Percentiles rank a stretch among this genome's conserved stretches.
Conservation (phyloP, 2,113 vertebrate species). For the Trachemys scripta region DNA sequence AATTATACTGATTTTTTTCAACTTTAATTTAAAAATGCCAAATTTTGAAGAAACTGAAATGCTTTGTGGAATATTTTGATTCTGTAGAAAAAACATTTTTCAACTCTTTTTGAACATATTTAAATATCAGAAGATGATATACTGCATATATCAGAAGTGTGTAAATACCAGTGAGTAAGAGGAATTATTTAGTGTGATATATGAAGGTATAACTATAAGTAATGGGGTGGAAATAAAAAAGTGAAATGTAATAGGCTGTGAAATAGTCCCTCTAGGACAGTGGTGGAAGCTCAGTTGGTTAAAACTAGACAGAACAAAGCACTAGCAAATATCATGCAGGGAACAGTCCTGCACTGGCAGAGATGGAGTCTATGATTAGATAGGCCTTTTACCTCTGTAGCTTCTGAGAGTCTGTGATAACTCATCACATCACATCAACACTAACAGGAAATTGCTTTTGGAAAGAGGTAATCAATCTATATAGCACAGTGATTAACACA, state of each 20-base stretch:
- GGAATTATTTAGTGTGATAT: background rate
- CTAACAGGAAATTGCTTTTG: background rate
- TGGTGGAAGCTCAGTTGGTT: background rate
- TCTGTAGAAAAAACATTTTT: background rate
- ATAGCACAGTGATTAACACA: background rate
- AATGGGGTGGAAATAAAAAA: background rate
- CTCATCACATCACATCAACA: background rate
- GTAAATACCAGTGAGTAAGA: background rate
- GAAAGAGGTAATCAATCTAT: background rate
- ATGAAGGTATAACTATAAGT: background rate
- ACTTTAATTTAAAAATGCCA: background rate
- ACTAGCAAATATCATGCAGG: background rate
- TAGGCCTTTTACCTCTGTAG: background rate
- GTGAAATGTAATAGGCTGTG: background rate
- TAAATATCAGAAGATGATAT: background rate
- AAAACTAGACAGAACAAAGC: background rate
- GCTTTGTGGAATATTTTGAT: background rate
- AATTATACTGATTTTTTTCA: background rate
- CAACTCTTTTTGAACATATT: background rate
- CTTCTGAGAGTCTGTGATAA: background rate
- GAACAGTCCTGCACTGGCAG: background rate
- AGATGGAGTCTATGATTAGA: background rate
- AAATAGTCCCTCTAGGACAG: fast-evolving
- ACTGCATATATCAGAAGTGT: background rate
- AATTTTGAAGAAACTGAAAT: background rate